phyloP scores from a whole-genome alignment of 2,113 vertebrate genomes.

The Crotalus viridis region DNA sequence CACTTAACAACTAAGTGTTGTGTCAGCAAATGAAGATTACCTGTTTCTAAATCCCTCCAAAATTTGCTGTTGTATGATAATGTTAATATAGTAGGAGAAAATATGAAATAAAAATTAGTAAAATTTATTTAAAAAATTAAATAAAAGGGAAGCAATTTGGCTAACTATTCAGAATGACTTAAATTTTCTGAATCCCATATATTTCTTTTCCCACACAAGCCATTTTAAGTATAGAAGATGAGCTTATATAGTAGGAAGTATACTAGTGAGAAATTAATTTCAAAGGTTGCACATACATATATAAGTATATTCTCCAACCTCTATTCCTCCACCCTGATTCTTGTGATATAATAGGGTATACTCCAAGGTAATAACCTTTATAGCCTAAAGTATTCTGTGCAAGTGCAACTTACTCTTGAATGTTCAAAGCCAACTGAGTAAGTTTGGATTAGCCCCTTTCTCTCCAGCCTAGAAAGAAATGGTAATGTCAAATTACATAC shows the following conservation, averaged over 20 bases:
- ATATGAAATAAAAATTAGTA: not conserved
- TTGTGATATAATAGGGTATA: not conserved
- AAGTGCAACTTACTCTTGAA: not conserved
- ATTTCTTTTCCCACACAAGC: not conserved
- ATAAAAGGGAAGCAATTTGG: not conserved
- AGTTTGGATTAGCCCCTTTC: not conserved
- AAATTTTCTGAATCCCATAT: not conserved
- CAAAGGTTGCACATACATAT: not conserved
- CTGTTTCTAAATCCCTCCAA: not conserved
- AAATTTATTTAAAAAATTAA: not conserved
- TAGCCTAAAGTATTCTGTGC: not conserved
- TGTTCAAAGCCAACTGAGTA: not conserved
- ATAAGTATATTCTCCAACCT: not conserved
- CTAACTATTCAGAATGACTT: not conserved
- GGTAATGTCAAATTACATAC: not conserved
- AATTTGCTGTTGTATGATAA: not conserved
- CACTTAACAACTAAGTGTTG: not conserved
- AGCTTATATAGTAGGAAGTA: not conserved
- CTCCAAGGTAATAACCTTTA: not conserved
- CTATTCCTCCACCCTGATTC: not conserved
- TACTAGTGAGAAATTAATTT: not conserved
- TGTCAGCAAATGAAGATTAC: not conserved
- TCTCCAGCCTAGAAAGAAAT: not conserved
- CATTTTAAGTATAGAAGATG: not conserved
- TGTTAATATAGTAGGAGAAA: not conserved